Evolutionary conservation across 2,797 vertebrate species (phyloP), one percentile per base, ranked within the genome.

Genomic region (Accipiter minullus): DNA sequence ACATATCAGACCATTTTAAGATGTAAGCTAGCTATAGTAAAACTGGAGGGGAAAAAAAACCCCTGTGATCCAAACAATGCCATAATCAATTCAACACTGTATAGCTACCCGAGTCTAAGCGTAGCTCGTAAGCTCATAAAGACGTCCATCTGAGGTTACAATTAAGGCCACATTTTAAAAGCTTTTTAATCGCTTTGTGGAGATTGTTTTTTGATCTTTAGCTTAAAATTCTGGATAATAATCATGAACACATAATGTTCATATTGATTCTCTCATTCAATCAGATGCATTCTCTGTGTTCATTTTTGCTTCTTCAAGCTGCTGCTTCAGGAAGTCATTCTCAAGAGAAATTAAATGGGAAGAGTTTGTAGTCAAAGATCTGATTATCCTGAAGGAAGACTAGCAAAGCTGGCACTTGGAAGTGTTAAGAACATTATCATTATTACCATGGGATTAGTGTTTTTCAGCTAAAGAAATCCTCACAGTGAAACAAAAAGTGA

Each of bases 381-480:
- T 66, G 91, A 72, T 88, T 90, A 81, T 79, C n/a, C 74, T 76
- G 29, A 86, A 89, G 63, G 23, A 90, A 77, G 44, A 76, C 18
- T 32, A 56, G 9, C 47, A 90, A 79, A 73, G 7, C 31, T 81
- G 55, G 52, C 55, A 55, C 40, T 26, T 58, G 69, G n/a, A 93
- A 87, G 34, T 19, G 40, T 91, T 92, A 48, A 73, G 50, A 95
- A 92, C 38, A n/a, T 95, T 66, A 80, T 69, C 1, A 2, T 63
- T 81, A 68, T 76, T 94, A 69, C 34, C 88, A 64, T 7, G 48
- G 73, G 74, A 85, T 88, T 71, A 38, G 31, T 58, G 12, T 44
- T 66, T 81, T 74, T 85, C 67, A 79, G 40, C 38, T 95, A 66
- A 86, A 87, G 63, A 95, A 87, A 90, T 89, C 56, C n/a, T 89